Evolutionary conservation across 2,888 invertebrate genomes (phyloP).

Genomic region (Pterostichus niger): DNA sequence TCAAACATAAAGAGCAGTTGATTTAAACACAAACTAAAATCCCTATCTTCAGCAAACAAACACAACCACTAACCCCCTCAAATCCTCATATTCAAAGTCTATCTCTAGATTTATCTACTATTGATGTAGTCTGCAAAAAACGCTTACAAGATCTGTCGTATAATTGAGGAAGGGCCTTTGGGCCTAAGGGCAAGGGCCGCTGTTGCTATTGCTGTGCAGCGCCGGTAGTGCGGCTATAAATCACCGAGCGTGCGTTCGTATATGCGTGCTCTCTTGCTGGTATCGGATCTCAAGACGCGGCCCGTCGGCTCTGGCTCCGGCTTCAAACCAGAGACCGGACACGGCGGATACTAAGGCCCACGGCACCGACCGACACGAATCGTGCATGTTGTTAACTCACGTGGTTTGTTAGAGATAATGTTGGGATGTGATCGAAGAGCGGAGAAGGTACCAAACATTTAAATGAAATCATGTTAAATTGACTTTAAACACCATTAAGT

Average conservation of each 20-base stretch:
- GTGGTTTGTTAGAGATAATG: too few species aligned
- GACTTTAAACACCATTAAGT: too few species aligned
- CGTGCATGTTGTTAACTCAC: too few species aligned
- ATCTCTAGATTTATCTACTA: conserved; percentile 28
- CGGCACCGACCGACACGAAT: too few species aligned
- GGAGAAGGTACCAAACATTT: too few species aligned
- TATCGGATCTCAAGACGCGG: conserved; percentile 20
- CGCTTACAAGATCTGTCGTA: conserved; percentile 55
- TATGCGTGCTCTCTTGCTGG: conserved; percentile 1
- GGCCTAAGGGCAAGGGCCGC: conserved; percentile 25
- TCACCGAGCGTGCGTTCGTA: conserved; percentile 22
- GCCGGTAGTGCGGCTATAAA: conserved; percentile 59
- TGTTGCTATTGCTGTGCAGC: neutral
- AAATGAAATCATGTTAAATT: too few species aligned
- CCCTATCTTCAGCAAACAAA: neutral
- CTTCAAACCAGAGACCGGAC: neutral
- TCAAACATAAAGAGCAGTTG: too few species aligned
- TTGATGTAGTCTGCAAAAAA: conserved; percentile 57
- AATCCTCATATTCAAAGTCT: neutral
- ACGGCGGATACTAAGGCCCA: conserved; percentile 6
- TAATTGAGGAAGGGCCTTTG: conserved; percentile 60
- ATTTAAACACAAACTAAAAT: neutral
- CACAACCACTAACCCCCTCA: neutral
- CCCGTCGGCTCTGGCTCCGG: conserved; percentile 5
- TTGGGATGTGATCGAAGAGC: too few species aligned